Evolutionary conservation across 2,113 vertebrate species (phyloP).

Genomic region (Silurus asotus): DNA sequence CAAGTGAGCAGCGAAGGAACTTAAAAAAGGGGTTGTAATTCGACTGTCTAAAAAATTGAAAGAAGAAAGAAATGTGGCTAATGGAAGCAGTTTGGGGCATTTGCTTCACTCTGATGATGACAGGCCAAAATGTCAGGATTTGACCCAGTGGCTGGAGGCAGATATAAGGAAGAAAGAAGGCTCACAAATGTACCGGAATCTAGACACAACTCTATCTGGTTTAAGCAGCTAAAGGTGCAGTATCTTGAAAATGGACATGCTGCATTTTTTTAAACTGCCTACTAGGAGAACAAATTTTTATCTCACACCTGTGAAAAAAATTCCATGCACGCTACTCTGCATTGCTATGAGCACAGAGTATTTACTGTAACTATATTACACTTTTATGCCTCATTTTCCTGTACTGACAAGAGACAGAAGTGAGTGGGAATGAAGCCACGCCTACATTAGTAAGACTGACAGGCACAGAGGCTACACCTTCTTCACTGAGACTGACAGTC

Average conservation of each 20-base stretch:
- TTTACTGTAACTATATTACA: neutral
- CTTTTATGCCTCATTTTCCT: neutral
- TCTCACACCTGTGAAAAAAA: neutral
- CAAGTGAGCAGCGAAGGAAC: neutral
- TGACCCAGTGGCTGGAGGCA: neutral
- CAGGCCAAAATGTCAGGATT: neutral
- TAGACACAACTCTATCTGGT: neutral
- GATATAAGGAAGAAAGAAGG: neutral
- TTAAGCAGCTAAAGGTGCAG: neutral
- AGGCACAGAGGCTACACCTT: neutral
- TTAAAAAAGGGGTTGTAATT: neutral
- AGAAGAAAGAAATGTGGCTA: neutral
- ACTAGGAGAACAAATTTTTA: neutral
- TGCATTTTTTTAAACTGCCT: neutral
- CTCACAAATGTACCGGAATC: neutral
- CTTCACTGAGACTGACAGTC: neutral
- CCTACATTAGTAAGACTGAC: neutral
- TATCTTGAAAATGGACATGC: neutral
- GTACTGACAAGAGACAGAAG: neutral
- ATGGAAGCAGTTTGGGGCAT: neutral
- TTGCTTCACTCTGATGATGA: constrained; percentile 9
- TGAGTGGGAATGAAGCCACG: neutral
- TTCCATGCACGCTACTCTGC: neutral
- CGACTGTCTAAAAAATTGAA: neutral
- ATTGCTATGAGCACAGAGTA: neutral